phyloP scores from a whole-genome alignment of 2,113 vertebrate species.

The Dendropsophus ebraccatus region DNA sequence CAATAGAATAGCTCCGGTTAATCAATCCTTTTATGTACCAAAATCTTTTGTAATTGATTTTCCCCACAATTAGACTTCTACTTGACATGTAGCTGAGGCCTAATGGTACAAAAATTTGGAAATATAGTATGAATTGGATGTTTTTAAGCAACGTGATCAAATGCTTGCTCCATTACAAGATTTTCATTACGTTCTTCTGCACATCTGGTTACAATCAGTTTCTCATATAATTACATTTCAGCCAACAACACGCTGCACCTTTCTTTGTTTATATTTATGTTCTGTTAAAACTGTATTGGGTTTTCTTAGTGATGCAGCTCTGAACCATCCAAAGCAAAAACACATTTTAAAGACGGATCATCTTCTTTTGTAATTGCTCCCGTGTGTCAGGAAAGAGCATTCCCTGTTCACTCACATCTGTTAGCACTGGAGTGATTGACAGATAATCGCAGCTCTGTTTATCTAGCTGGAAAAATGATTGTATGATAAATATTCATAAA shows the following conservation, averaged over 20 bases:
- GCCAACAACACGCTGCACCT: constrained; percentile 1
- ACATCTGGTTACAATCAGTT: constrained; percentile 6
- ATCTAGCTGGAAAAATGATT: background rate
- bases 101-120: background rate
- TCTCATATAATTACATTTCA: constrained; percentile 16
- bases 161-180: background rate
- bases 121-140: background rate
- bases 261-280: constrained; percentile 21
- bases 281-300: background rate
- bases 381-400: background rate
- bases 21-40: background rate
- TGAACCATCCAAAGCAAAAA: background rate
- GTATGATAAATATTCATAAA: constrained; percentile 17
- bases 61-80: background rate
- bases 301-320: background rate
- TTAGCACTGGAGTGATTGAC: constrained; percentile 14
- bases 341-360: constrained; percentile 12
- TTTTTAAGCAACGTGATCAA: background rate
- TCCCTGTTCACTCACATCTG: background rate
- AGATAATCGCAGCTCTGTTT: background rate
- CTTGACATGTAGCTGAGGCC: background rate
- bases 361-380: constrained; percentile 26
- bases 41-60: background rate
- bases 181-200: background rate
- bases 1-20: background rate